Conservation (phyloP, 2,888 invertebrate genomes). For the Clivina fossor region DNA sequence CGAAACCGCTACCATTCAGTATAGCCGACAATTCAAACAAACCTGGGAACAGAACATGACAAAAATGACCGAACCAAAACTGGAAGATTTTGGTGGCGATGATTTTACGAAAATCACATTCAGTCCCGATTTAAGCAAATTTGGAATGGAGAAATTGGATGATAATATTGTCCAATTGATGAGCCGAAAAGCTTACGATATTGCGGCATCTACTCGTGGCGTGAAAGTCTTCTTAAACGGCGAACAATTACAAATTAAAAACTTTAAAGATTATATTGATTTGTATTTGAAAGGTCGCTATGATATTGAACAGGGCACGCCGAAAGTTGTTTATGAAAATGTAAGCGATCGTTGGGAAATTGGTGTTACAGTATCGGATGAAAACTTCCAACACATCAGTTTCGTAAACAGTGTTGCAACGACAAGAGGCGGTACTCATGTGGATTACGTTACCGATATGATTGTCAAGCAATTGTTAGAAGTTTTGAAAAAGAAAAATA, state of each 20-base stretch:
- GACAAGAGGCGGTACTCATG: conserved; percentile 96
- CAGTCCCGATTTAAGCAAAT: conserved; percentile 89
- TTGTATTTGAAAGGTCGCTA: conserved; percentile 81
- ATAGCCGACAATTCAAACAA: conserved; percentile 88
- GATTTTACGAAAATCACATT: conserved; percentile 95
- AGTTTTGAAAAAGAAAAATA: conserved; percentile 56
- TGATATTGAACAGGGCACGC: conserved; percentile 75
- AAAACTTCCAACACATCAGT: conserved; percentile 94
- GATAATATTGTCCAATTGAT: conserved; percentile 90
- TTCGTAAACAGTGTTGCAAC: conserved; percentile 99
- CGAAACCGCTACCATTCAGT: conserved; percentile 89
- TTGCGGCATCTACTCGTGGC: conserved; percentile 87
- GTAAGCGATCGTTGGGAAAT: conserved; percentile 94
- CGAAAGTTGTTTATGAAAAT: conserved; percentile 72
- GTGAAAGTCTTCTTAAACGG: conserved; percentile 92
- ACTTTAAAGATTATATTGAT: conserved; percentile 95
- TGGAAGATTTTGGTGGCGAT: conserved; percentile 71
- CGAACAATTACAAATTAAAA: conserved; percentile 78
- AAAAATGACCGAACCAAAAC: conserved; percentile 83
- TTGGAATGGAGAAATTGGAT: conserved; percentile 92
- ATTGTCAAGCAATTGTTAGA: conserved; percentile 87
- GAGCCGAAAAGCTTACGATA: conserved; percentile 91
- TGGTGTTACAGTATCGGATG: conserved; percentile 80
- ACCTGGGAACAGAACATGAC: conserved; percentile 96
- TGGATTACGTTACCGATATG: conserved; percentile 90